These are phyloP conservation scores for Drosophila sordidapex DNA, from an alignment of 2,888 invertebrate genomes.

Conservation along the genomic window DNA sequence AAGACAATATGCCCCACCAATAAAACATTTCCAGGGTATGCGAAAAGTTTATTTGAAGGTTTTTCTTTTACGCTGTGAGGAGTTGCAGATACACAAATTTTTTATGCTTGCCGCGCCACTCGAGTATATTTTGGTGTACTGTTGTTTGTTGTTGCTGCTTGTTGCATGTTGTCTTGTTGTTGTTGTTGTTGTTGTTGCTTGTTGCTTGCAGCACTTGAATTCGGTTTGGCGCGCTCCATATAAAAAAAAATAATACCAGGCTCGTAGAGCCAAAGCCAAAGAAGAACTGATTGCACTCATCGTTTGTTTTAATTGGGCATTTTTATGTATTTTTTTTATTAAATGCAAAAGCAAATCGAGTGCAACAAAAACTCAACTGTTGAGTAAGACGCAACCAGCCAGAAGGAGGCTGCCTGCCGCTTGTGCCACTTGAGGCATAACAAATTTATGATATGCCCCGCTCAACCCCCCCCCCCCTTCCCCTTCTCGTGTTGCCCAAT, in stretches of 20 bases:
- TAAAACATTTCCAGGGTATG: not conserved
- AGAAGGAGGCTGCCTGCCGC: constrained; percentile 1
- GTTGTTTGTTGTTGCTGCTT: constrained; percentile 26
- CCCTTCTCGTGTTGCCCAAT: not conserved
- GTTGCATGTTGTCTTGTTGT: constrained; percentile 29
- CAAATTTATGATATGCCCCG: constrained; percentile 17
- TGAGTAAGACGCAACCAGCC: constrained; percentile 1
- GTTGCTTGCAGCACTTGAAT: constrained; percentile 53
- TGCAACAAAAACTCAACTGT: constrained; percentile 13
- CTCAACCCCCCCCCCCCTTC: not conserved
- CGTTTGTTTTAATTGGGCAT: constrained; percentile 74
- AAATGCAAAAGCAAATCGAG: constrained; percentile 58
- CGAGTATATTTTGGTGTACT: constrained; percentile 62
- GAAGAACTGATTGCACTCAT: constrained; percentile 52
- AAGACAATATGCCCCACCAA: constrained; percentile 1
- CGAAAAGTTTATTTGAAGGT: constrained; percentile 76
- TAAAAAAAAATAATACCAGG: constrained; percentile 31
- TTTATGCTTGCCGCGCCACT: constrained; percentile 56
- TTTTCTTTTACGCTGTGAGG: constrained; percentile 68
- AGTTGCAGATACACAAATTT: constrained; percentile 71
- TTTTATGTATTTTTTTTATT: constrained; percentile 62
- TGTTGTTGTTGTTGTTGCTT: constrained; percentile 30
- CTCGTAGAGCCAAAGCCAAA: constrained; percentile 24
- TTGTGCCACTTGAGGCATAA: constrained; percentile 33
- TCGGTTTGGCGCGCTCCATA: constrained; percentile 60